Base-by-base conservation (phyloP, 2,797 vertebrate genomes). In the Sebastes wilsoni region DNA sequence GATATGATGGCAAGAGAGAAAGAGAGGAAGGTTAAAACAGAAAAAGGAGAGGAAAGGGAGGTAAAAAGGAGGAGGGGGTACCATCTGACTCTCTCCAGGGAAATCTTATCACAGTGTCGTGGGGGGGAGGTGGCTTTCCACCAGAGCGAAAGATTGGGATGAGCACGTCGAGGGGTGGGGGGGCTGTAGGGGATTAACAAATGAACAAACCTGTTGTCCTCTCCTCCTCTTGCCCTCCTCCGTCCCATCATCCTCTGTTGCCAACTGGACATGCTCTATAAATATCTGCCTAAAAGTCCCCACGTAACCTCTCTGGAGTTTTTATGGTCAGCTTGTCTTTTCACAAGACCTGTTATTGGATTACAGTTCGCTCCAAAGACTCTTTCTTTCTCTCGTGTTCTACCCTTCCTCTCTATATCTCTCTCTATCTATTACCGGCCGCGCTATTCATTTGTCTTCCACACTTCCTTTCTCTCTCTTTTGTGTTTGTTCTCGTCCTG, bases 21-120 rank as follows among this genome's bases (percentile, higher is more conserved):
- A 55, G 68, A 36, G 52, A 80, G 68, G 78, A 83, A 81, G 70
- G 84, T 79, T 79, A 71, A 80, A 81, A 59, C 32, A 72, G 56
- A 74, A 71, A 83, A 72, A 46, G 22, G 56, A 66, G 55, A 49
- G 55, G 55, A 55, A 62, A 66, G 22, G 66, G 67, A 76, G 77
- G 75, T 10, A 30, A 27, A 61, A 66, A 22, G 82, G 28, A 8
- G 30, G 5, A n/a, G 81, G 76, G 73, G 32, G 79, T 30, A 85
- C 89, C 86, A 85, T 87, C 86, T 82, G 90, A 91, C 64, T 80
- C 88, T 91, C 91, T 86, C 91, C 62, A 18, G 91, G 89, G 92
- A 93, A 93, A 93, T 93, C 87, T 92, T 87, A 86, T 87, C 77
- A 68, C 42, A 25, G 74, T 61, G 70, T 13, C 6, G 62, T 1